Percentiles rank a stretch among this genome's conserved stretches.
Evolutionary conservation across 2,797 vertebrate genomes (phyloP).

Genomic region (Trichosurus vulpecula): DNA sequence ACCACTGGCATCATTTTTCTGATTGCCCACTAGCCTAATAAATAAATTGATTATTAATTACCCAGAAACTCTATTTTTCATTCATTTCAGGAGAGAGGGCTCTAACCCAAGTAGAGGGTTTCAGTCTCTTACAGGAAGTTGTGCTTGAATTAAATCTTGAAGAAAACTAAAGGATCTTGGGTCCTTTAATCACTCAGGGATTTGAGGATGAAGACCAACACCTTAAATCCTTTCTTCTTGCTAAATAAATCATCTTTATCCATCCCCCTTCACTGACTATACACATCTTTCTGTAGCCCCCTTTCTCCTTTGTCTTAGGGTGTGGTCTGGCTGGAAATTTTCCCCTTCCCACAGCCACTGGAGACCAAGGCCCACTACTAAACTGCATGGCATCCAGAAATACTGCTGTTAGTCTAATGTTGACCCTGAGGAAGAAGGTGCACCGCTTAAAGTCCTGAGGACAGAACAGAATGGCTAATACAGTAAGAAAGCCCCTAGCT

Average conservation of each 20-base stretch:
- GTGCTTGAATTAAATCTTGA: neutral
- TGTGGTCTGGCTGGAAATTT: neutral
- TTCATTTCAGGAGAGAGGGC: neutral
- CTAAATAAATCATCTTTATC: neutral
- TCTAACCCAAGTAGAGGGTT: neutral
- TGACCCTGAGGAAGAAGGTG: neutral
- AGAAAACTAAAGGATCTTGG: neutral
- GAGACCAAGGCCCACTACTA: slow-evolving; percentile 21
- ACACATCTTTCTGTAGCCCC: neutral
- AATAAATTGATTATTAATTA: neutral
- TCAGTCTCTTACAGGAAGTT: neutral
- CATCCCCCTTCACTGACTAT: neutral
- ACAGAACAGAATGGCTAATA: neutral
- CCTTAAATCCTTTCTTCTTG: slow-evolving; percentile 2
- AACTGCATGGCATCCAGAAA: neutral
- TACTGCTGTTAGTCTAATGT: slow-evolving; percentile 36
- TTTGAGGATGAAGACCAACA: neutral
- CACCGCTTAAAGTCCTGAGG: slow-evolving; percentile 25
- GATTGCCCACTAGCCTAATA: neutral
- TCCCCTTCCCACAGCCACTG: neutral
- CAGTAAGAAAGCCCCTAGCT: neutral
- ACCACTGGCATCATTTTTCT: neutral
- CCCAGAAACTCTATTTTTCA: neutral
- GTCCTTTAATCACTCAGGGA: neutral
- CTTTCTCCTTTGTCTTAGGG: slow-evolving; percentile 6